A percentile compares a stretch with the other conserved stretches of the same genome.
Evolutionary conservation across 2,797 vertebrate genomes (phyloP).

Genomic region (Tokudaia muenninki): DNA sequence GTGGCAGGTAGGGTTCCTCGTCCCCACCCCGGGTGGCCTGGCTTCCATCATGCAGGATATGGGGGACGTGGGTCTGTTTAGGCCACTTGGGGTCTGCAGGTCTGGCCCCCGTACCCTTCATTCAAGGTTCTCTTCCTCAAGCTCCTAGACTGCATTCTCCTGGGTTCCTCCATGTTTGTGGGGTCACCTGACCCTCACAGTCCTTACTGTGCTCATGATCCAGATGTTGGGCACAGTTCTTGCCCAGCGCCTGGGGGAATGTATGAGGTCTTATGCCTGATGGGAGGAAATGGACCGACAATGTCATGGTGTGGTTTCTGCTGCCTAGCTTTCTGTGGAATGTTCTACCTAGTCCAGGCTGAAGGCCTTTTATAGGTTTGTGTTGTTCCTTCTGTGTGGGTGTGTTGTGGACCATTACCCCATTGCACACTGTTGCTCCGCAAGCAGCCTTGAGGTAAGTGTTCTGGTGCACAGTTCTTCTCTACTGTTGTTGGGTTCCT

Average conservation of each 20-base stretch:
- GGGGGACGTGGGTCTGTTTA: neutral
- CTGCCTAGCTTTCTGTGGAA: neutral
- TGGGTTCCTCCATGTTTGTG: neutral
- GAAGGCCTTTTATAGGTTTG: neutral
- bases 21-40: neutral
- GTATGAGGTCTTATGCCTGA: too few species aligned
- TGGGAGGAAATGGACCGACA: neutral
- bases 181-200: too few species aligned
- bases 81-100: neutral
- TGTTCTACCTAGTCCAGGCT: neutral
- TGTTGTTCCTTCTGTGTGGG: neutral
- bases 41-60: neutral
- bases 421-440: neutral
- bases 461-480: neutral
- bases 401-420: neutral
- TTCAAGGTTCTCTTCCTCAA: neutral
- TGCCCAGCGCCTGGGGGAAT: neutral
- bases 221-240: neutral
- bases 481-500: neutral
- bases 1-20: neutral
- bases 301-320: neutral
- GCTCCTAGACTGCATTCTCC: neutral
- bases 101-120: too few species aligned
- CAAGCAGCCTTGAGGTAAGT: neutral
- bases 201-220: neutral